phyloP scores from a whole-genome alignment of 2,888 invertebrate genomes.

The Stegophylla sp. region DNA sequence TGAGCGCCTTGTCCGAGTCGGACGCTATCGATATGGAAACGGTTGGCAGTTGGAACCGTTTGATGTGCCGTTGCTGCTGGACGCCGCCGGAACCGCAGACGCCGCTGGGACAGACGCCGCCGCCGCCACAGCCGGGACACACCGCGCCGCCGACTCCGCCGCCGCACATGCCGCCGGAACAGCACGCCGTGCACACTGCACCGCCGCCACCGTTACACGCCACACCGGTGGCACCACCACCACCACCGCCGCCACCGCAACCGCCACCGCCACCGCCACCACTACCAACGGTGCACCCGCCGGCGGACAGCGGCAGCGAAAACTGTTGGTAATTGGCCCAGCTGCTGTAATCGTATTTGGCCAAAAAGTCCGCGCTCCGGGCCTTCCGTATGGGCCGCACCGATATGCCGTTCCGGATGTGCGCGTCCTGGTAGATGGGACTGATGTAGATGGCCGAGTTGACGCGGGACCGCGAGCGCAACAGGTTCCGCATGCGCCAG shows the following conservation, averaged over 20 bases:
- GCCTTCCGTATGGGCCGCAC: conserved; percentile 59
- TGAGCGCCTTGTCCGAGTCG: conserved; percentile 60
- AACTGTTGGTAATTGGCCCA: conserved; percentile 53
- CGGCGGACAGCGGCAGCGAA: conserved; percentile 26
- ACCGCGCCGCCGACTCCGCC: not conserved
- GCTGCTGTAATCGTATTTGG: conserved; percentile 50
- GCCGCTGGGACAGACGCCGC: not conserved
- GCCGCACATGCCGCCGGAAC: not conserved
- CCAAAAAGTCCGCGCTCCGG: conserved; percentile 60
- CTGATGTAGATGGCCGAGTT: conserved; percentile 83
- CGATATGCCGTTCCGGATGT: conserved; percentile 48
- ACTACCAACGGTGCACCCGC: not conserved
- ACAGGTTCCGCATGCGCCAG: conserved; percentile 67
- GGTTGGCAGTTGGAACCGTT: conserved; percentile 59
- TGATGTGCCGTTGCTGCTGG: conserved; percentile 41
- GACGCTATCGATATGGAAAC: conserved; percentile 61
- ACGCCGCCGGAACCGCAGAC: not conserved
- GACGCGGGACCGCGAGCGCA: conserved; percentile 76
- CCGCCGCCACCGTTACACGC: not conserved
- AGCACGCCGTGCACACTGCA: not conserved
- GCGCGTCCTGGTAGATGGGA: conserved; percentile 57
- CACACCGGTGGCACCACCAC: not conserved
- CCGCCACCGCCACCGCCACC: conserved; percentile 1
- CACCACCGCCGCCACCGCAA: not conserved
- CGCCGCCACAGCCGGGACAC: not conserved